Evolutionary conservation across 2,888 invertebrate genomes (phyloP).

Genomic region (Noctua comes): DNA sequence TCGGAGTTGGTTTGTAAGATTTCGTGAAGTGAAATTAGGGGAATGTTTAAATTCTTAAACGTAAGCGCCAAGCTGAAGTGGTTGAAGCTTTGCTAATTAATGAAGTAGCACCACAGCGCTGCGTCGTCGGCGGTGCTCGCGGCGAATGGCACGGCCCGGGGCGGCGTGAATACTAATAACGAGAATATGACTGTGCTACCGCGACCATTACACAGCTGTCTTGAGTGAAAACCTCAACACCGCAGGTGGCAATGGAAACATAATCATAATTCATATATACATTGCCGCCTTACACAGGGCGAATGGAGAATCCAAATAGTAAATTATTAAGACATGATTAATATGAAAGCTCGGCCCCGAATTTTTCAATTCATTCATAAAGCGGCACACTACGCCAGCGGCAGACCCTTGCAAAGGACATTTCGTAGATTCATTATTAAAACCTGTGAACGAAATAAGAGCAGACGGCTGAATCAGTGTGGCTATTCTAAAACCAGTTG

Average conservation of each 20-base stretch:
- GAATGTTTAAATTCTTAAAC: constrained; percentile 79
- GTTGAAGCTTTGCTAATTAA: constrained; percentile 83
- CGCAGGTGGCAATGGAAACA: constrained; percentile 9
- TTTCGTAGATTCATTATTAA: constrained; percentile 61
- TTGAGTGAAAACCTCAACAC: constrained; percentile 19
- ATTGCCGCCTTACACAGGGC: neutral
- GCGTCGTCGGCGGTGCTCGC: constrained; percentile 51
- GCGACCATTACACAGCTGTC: constrained; percentile 57
- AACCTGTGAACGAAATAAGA: constrained; percentile 58
- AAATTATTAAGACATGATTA: constrained; percentile 48
- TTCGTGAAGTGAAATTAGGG: constrained; percentile 73
- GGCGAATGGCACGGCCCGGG: neutral
- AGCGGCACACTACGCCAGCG: constrained; percentile 37
- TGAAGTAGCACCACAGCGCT: constrained; percentile 76
- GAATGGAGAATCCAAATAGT: constrained; percentile 18
- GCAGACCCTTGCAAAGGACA: constrained; percentile 47
- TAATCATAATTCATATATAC: constrained; percentile 20
- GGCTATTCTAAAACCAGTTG: constrained; percentile 65
- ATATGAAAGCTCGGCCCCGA: constrained; percentile 33
- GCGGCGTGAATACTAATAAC: constrained; percentile 81
- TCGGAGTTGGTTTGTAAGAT: constrained; percentile 60
- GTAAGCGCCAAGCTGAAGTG: constrained; percentile 77
- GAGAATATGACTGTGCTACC: constrained; percentile 71
- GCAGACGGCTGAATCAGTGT: constrained; percentile 55
- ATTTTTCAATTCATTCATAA: constrained; percentile 51